Conservation (phyloP, 2,888 invertebrate genomes). For the Papilio gigon region DNA sequence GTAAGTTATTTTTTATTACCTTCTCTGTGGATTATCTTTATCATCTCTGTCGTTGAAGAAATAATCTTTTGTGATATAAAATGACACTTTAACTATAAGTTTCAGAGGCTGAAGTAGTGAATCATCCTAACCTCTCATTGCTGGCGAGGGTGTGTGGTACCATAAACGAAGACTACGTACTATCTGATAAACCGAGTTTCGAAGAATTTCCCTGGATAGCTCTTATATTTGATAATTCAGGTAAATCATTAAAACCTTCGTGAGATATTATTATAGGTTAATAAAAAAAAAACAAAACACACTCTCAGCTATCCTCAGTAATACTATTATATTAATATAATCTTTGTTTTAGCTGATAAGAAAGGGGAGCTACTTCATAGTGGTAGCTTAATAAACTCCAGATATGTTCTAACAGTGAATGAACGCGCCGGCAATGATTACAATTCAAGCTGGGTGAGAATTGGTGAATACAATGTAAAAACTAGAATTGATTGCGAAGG, state of each 20-base stretch:
- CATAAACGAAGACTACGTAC: conserved; percentile 70
- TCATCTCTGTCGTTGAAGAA: too few relatives aligned
- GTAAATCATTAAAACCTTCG: too few relatives aligned
- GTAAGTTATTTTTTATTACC: too few relatives aligned
- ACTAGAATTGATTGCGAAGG: conserved; percentile 40
- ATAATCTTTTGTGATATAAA: too few relatives aligned
- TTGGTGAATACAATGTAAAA: conserved; percentile 35
- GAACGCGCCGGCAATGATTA: conserved; percentile 65
- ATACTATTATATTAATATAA: too few relatives aligned
- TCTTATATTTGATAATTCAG: conserved; percentile 52
- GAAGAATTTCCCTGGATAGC: conserved; percentile 36
- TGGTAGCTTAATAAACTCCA: conserved; percentile 67
- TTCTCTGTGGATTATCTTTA: too few relatives aligned
- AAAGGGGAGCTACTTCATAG: not conserved
- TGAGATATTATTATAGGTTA: too few relatives aligned
- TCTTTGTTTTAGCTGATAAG: conserved; percentile 53
- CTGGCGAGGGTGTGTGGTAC: conserved; percentile 71
- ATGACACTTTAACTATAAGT: not conserved
- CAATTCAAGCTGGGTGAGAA: conserved; percentile 25
- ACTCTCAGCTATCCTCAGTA: too few relatives aligned
- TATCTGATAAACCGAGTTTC: conserved; percentile 45
- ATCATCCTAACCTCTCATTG: conserved; percentile 48
- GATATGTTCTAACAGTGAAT: conserved; percentile 71
- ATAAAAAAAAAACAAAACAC: too few relatives aligned
- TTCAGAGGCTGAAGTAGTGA: conserved; percentile 50